These are phyloP conservation scores for Pungitius pungitius DNA, from an alignment of 2,113 vertebrate species.

Conservation along the genomic window DNA sequence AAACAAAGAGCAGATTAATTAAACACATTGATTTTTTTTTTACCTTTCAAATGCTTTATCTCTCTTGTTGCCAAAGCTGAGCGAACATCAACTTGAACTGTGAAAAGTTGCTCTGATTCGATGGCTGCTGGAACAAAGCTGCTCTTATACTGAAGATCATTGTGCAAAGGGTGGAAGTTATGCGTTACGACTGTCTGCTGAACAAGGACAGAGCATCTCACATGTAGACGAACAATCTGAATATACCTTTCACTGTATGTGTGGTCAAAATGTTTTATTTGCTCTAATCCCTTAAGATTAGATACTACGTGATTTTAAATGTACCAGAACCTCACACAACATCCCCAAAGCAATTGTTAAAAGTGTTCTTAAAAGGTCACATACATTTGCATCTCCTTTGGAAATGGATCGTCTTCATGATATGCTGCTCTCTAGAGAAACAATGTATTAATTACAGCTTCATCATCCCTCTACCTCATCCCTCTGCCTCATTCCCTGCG, in stretches of 20 bases:
- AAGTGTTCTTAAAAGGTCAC: slow-evolving; percentile 45
- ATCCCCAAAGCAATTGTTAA: slow-evolving; percentile 35
- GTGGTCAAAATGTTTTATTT: too few species aligned
- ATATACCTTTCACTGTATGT: too few species aligned
- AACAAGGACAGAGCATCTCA: too few species aligned
- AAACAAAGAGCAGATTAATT: slow-evolving; percentile 1
- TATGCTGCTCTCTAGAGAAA: slow-evolving; percentile 3
- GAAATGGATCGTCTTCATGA: not conserved
- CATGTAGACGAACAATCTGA: too few species aligned
- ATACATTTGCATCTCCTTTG: not conserved
- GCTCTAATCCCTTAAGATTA: not conserved
- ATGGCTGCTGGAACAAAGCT: too few species aligned
- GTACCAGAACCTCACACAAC: slow-evolving; percentile 20
- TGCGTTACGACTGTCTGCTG: too few species aligned
- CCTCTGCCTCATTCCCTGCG: too few species aligned
- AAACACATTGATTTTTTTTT: not conserved
- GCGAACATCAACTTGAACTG: not conserved
- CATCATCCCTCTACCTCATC: not conserved
- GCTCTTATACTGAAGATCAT: too few species aligned
- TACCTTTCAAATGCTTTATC: not conserved
- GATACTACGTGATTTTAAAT: not conserved
- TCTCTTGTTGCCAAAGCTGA: not conserved
- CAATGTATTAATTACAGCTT: slow-evolving; percentile 24
- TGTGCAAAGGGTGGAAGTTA: too few species aligned
- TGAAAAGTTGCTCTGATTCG: not conserved